Evolutionary conservation across 2,797 vertebrate species (phyloP).

Genomic region (Pangasius mekongensis): DNA sequence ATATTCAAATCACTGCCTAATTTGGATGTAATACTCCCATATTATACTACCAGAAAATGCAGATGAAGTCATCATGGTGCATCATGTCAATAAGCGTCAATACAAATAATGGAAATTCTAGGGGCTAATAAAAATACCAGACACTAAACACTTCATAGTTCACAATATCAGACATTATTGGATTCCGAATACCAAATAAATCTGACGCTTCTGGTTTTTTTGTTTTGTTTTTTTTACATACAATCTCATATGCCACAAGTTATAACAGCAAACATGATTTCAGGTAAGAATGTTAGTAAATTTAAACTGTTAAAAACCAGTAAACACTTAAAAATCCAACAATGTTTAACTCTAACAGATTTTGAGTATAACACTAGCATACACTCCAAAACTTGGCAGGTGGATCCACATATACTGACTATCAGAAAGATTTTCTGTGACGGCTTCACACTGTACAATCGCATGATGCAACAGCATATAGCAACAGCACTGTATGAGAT

Average conservation of each 20-base stretch:
- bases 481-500: slow-evolving; percentile 21
- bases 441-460: slow-evolving; percentile 9
- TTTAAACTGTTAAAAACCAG: neutral
- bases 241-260: neutral
- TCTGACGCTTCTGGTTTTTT: neutral
- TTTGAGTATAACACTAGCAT: slow-evolving; percentile 7
- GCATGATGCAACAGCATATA: slow-evolving; percentile 28
- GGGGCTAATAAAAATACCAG: slow-evolving; percentile 7
- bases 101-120: slow-evolving; percentile 6
- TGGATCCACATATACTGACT: slow-evolving; percentile 4
- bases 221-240: neutral
- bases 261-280: neutral
- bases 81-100: neutral
- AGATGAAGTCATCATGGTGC: slow-evolving; percentile 1
- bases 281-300: neutral
- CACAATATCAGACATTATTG: neutral
- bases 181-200: neutral
- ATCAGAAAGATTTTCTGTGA: slow-evolving; percentile 5
- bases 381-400: neutral
- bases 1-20: slow-evolving; percentile 21
- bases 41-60: neutral
- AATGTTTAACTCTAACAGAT: neutral
- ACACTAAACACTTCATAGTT: neutral
- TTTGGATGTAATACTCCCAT: neutral
- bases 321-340: slow-evolving; percentile 14